Evolutionary conservation across 2,113 vertebrate species (phyloP), one percentile per base, ranked within the genome.

Genomic region (Gobio gobio): DNA sequence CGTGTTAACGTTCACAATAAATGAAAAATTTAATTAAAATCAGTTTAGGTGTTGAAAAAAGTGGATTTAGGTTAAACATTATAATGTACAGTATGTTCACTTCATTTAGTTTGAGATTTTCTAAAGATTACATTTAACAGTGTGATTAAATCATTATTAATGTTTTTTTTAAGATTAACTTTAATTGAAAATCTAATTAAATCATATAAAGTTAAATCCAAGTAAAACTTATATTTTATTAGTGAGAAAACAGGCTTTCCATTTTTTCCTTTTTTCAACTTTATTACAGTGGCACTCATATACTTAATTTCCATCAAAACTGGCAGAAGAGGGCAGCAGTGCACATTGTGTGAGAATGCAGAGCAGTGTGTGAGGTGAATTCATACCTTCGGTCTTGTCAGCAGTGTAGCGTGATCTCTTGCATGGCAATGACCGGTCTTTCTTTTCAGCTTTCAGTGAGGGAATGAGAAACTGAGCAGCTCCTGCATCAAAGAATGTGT

Each of bases 401-500:
- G 91, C 92, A 8, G 96, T 97, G 63, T 97, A 99, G 85, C 94
- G 96, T 40, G 93, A 90, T 92, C 98, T 96, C 91, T 95, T 98
- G 74, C 94, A 97, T 61, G 92, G 87, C 8, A 91, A 86, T 1
- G 91, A 87, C 76, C 86, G 86, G 58, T 95, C 93, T 6, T 10
- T 82, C 73, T 96, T 95, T 82, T 92, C 93, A 33, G 90, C 88
- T 40, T 88, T 90, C 64, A 99, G 93, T 12, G 96, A 95, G 3
- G 96, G 96, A 86, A 96, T 94, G 18, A 99, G 94, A 90, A 99
- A 99, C 85, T 98, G 96, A 29, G 98, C 97, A 1, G 98, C 98
- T 83, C 98, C 98, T 0, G 96, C 95, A 51, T 99, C 98, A 58
- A 99, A 99, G 90, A 99, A 99, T 2, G 97, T 96, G 89, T 98